A percentile compares a stretch with the other conserved stretches of the same genome.
Evolutionary conservation across 2,888 invertebrate genomes (phyloP).

Genomic region (Loripinus fragilis): DNA sequence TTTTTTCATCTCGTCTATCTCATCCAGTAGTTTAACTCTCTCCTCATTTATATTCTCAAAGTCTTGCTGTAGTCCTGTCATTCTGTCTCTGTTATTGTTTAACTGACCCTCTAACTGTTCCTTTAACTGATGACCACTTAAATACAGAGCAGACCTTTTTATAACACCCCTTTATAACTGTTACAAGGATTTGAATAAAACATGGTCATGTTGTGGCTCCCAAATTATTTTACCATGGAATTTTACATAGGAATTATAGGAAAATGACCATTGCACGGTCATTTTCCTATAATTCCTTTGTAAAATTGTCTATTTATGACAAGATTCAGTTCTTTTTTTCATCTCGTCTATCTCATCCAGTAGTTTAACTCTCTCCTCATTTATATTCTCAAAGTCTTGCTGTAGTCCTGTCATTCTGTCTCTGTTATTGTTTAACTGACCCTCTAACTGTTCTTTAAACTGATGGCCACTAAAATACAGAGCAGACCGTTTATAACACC

Average conservation of each 20-base stretch:
- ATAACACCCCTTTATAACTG: too few species aligned
- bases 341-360: constrained; percentile 77
- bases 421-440: constrained; percentile 70
- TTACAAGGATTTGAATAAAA: too few species aligned
- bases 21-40: constrained; percentile 70
- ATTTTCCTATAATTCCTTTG: too few species aligned
- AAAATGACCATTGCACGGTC: too few species aligned
- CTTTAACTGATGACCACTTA: constrained; percentile 73
- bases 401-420: constrained; percentile 74
- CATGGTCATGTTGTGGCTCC: too few species aligned
- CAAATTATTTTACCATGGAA: too few species aligned
- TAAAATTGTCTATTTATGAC: too few species aligned
- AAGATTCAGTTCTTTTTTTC: too few species aligned
- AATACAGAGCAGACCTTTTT: too few species aligned
- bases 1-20: constrained; percentile 77
- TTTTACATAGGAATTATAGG: too few species aligned
- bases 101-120: constrained; percentile 71
- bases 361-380: constrained; percentile 74
- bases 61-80: constrained; percentile 73
- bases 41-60: constrained; percentile 78
- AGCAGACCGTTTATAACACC: too few species aligned
- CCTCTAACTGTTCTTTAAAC: constrained; percentile 68
- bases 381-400: constrained; percentile 76
- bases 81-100: constrained; percentile 72
- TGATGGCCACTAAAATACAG: constrained; percentile 72